Percentiles rank a stretch among this genome's conserved stretches.
Evolutionary conservation across 1,140 invertebrate genomes (phyloP).

Genomic region (Anastrepha obliqua): DNA sequence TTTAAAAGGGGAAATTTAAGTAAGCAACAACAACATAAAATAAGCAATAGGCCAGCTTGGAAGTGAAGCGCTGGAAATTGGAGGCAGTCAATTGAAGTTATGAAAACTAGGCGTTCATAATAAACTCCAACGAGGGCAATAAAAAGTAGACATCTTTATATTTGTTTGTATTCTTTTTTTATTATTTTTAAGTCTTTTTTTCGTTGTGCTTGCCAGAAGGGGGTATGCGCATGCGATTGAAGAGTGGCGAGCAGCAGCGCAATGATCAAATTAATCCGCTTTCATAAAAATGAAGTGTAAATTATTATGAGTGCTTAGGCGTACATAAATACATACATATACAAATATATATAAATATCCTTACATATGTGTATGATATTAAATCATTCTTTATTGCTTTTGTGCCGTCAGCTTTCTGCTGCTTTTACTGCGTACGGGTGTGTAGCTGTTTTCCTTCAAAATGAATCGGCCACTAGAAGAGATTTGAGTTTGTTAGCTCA

Average conservation of each 20-base stretch:
- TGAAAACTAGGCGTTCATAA: neutral
- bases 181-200: neutral
- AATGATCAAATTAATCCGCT: conserved; percentile 41
- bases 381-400: conserved; percentile 48
- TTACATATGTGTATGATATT: neutral
- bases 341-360: neutral
- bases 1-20: neutral
- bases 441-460: neutral
- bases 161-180: conserved; percentile 8
- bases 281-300: conserved; percentile 48
- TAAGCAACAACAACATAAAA: neutral
- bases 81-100: neutral
- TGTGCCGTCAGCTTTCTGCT: neutral
- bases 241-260: neutral
- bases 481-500: neutral
- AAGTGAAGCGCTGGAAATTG: neutral
- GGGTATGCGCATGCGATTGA: neutral
- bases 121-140: neutral
- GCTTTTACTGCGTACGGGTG: neutral
- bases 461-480: neutral
- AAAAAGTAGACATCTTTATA: neutral
- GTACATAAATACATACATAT: neutral
- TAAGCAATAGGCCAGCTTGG: neutral
- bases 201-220: neutral
- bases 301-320: conserved; percentile 48